These are phyloP conservation scores for Andrena camellia DNA, from an alignment of 2,888 invertebrate genomes.

Conservation along the genomic window DNA sequence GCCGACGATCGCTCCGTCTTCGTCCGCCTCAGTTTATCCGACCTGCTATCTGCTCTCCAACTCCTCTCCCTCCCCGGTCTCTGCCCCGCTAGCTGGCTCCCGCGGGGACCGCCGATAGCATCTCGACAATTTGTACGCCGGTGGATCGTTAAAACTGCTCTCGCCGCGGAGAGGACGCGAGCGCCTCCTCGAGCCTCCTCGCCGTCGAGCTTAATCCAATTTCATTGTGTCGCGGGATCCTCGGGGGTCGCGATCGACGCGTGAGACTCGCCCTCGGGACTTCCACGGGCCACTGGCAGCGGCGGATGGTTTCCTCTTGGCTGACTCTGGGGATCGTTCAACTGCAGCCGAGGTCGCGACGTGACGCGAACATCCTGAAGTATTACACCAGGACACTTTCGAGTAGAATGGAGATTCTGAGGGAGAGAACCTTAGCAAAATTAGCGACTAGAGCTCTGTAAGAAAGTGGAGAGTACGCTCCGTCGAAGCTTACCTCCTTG, in stretches of 20 bases:
- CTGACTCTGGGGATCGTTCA: background rate
- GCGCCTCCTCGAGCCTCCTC: slow-evolving; percentile 27
- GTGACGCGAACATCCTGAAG: background rate
- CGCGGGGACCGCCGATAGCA: slow-evolving; percentile 75
- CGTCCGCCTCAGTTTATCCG: slow-evolving; percentile 49
- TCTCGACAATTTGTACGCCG: slow-evolving; percentile 83
- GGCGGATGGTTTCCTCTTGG: slow-evolving; percentile 22
- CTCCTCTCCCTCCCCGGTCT: slow-evolving; percentile 7
- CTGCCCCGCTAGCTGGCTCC: slow-evolving; percentile 51
- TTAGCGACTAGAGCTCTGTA: too few species aligned
- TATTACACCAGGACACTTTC: too few species aligned
- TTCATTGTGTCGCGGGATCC: slow-evolving; percentile 72
- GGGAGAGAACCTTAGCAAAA: too few species aligned
- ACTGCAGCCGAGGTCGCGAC: too few species aligned
- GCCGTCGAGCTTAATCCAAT: slow-evolving; percentile 76
- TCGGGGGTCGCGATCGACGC: slow-evolving; percentile 9
- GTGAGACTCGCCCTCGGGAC: slow-evolving; percentile 12
- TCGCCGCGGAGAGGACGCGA: slow-evolving; percentile 23
- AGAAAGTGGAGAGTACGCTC: background rate
- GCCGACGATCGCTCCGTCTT: slow-evolving; percentile 15
- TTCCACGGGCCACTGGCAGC: slow-evolving; percentile 14
- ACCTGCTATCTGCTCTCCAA: slow-evolving; percentile 49
- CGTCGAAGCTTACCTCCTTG: background rate
- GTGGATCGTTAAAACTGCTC: slow-evolving; percentile 80
- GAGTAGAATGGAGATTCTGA: too few species aligned